Percentiles rank a stretch among this genome's conserved stretches.
Evolutionary conservation across 2,113 vertebrate species (phyloP).

Genomic region (Vireo altiloquus): DNA sequence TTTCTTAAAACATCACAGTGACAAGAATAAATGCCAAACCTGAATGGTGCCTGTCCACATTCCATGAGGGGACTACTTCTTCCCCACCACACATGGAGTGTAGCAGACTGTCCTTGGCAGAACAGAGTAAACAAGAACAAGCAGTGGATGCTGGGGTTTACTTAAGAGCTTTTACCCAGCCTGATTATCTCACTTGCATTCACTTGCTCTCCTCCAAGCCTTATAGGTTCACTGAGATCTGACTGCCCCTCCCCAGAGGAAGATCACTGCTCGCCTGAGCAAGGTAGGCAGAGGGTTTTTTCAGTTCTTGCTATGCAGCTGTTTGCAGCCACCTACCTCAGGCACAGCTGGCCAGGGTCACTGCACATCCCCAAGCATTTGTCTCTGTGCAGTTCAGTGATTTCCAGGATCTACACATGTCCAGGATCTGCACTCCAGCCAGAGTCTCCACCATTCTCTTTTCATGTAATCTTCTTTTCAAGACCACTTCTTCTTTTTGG

Average conservation of each 20-base stretch:
- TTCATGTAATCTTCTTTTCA: background rate
- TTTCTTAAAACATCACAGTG: background rate
- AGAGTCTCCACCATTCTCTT: background rate
- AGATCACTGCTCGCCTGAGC: background rate
- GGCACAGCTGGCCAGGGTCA: fast-evolving
- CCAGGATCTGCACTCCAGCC: background rate
- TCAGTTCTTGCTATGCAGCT: background rate
- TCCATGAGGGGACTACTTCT: background rate
- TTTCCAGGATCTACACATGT: background rate
- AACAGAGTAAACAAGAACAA: background rate
- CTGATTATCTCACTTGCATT: background rate
- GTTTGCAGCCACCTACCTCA: background rate
- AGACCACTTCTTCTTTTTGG: background rate
- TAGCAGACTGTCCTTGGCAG: background rate
- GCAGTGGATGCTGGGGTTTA: background rate
- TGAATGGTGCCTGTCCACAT: background rate
- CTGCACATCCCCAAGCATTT: background rate
- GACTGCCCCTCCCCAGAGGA: background rate
- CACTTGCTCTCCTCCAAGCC: background rate
- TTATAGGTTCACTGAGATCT: background rate
- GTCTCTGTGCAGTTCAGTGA: background rate
- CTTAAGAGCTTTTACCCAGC: background rate
- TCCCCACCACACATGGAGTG: background rate
- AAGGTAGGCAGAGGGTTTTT: background rate
- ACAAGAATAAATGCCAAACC: background rate